Evolutionary conservation across 2,797 vertebrate genomes (phyloP).

Genomic region (Enteromius treurensis): DNA sequence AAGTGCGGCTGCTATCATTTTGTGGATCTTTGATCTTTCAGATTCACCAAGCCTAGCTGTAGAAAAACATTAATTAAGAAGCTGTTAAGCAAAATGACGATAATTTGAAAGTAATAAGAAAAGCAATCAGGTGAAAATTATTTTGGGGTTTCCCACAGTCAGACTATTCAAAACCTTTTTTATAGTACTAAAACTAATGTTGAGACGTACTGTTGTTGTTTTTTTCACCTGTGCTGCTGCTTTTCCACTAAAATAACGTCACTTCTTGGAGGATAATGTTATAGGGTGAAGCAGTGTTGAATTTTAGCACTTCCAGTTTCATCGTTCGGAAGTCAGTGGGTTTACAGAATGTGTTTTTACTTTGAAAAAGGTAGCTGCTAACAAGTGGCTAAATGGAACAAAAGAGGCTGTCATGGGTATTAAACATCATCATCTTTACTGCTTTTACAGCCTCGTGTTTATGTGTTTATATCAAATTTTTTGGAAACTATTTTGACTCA

Average conservation of each 20-base stretch:
- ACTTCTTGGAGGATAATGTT: not conserved
- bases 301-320: not conserved
- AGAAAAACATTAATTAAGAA: not conserved
- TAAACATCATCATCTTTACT: not conserved
- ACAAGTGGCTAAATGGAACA: not conserved
- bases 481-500: not conserved
- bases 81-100: not conserved
- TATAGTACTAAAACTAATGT: not conserved
- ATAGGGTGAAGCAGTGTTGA: not conserved
- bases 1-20: not conserved
- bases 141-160: slow-evolving; percentile 1
- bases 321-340: not conserved
- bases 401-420: not conserved
- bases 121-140: slow-evolving; percentile 1
- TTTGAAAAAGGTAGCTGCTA: not conserved
- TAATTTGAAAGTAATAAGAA: slow-evolving; percentile 24
- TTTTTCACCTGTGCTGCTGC: not conserved
- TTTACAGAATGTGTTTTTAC: not conserved
- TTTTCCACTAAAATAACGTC: not conserved
- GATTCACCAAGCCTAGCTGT: not conserved
- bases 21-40: slow-evolving; percentile 30
- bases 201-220: not conserved
- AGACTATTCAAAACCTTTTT: not conserved
- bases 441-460: not conserved
- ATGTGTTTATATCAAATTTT: not conserved